Evolutionary conservation across 1,140 invertebrate genomes (phyloP).

Genomic region (Drosophila pandora): DNA sequence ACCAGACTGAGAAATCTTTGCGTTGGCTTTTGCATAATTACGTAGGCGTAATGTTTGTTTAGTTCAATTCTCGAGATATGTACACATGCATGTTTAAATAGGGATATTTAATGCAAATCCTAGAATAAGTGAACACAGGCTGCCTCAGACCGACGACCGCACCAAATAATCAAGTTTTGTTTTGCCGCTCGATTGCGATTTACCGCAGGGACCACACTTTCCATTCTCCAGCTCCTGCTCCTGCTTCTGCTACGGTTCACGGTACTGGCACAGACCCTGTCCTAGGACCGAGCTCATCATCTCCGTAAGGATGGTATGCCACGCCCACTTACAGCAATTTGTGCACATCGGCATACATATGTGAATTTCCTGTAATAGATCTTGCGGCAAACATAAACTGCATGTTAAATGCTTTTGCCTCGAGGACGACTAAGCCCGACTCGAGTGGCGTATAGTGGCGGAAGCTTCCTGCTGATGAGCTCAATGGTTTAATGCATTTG

Average conservation of each 20-base stretch:
- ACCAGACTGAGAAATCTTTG: conserved; percentile 20
- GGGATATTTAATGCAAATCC: conserved; percentile 67
- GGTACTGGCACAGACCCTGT: conserved; percentile 1
- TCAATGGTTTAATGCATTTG: conserved; percentile 58
- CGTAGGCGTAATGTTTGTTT: conserved; percentile 71
- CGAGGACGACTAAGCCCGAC: conserved; percentile 38
- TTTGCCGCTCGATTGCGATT: conserved; percentile 74
- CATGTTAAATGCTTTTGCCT: conserved; percentile 79
- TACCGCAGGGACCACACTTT: conserved; percentile 54
- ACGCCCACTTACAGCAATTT: conserved; percentile 66
- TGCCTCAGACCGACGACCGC: conserved; percentile 38
- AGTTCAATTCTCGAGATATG: conserved; percentile 55
- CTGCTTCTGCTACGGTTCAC: not conserved
- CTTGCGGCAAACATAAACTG: conserved; percentile 81
- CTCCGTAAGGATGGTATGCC: conserved; percentile 23
- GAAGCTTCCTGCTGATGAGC: conserved; percentile 43
- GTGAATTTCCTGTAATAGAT: conserved; percentile 79
- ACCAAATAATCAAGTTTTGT: conserved; percentile 77
- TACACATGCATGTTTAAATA: conserved; percentile 47
- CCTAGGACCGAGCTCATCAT: conserved; percentile 29
- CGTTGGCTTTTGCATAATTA: conserved; percentile 48
- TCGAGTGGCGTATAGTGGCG: conserved; percentile 5
- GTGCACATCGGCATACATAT: conserved; percentile 64
- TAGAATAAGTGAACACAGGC: conserved; percentile 29
- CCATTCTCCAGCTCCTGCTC: not conserved